A percentile compares a stretch with the other conserved stretches of the same genome.
Evolutionary conservation across 2,797 vertebrate genomes (phyloP).

Genomic region (Falco rusticolus): DNA sequence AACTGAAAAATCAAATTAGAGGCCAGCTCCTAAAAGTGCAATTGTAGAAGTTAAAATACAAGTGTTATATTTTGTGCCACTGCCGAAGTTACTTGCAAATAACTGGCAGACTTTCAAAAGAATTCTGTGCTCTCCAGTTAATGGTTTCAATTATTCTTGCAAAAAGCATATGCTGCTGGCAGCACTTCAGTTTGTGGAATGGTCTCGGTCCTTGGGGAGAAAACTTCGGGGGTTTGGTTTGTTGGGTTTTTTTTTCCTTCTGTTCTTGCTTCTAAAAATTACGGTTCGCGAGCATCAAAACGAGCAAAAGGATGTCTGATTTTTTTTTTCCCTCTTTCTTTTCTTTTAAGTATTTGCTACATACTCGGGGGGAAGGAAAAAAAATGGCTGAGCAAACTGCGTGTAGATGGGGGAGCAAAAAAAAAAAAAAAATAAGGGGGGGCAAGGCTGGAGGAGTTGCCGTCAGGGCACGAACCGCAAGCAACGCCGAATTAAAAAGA

Average conservation of each 20-base stretch:
- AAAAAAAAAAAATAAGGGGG: background rate
- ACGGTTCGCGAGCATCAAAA: slow-evolving; percentile 52
- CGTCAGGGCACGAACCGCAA: slow-evolving; percentile 67
- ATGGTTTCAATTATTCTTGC: slow-evolving; percentile 79
- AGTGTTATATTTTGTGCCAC: slow-evolving; percentile 78
- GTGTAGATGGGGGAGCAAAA: slow-evolving; percentile 9
- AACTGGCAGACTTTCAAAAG: slow-evolving; percentile 78
- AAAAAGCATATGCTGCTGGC: slow-evolving; percentile 76
- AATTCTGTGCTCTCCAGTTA: slow-evolving; percentile 79
- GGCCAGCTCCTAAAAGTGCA: slow-evolving; percentile 82
- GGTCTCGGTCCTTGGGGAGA: slow-evolving; percentile 68
- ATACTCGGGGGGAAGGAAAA: slow-evolving; percentile 56
- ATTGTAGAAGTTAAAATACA: slow-evolving; percentile 78
- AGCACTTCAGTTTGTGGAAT: slow-evolving; percentile 69
- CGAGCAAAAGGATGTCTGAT: slow-evolving; percentile 31
- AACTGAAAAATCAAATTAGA: slow-evolving; percentile 81
- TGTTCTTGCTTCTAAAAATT: slow-evolving; percentile 67
- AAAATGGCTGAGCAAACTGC: slow-evolving; percentile 69
- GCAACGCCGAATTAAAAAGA: slow-evolving; percentile 63
- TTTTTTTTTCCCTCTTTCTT: background rate
- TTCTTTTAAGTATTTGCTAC: slow-evolving; percentile 58
- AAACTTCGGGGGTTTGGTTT: slow-evolving; percentile 1
- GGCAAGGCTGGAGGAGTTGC: slow-evolving; percentile 49
- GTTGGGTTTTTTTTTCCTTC: slow-evolving; percentile 26
- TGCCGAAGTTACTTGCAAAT: slow-evolving; percentile 77